Conservation (phyloP, 2,888 invertebrate genomes). For the Pachymerium ferrugineum region DNA sequence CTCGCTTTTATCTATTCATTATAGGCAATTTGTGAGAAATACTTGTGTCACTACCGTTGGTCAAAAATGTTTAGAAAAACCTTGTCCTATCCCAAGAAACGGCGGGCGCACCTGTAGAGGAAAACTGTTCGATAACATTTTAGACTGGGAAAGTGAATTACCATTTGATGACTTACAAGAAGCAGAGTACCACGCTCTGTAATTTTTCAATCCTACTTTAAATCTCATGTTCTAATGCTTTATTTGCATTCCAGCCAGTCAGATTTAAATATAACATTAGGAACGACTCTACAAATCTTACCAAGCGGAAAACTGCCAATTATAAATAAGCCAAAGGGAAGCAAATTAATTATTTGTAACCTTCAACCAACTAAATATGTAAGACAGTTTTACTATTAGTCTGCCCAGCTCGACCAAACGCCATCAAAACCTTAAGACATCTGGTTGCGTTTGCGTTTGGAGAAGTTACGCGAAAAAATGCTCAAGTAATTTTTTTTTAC, state of each 20-base stretch:
- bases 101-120: conserved; percentile 75
- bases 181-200: conserved; percentile 83
- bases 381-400: conserved; percentile 45
- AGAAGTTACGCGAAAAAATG: too few species aligned
- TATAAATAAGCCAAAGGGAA: conserved; percentile 74
- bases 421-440: neutral
- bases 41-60: conserved; percentile 76
- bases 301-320: conserved; percentile 93
- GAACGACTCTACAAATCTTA: conserved; percentile 95
- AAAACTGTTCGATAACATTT: conserved; percentile 75
- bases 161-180: conserved; percentile 78
- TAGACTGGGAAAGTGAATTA: conserved; percentile 95
- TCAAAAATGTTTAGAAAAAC: conserved; percentile 60
- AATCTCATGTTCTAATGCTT: neutral
- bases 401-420: neutral
- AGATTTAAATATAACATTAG: conserved; percentile 87
- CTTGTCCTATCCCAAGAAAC: conserved; percentile 60
- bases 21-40: conserved; percentile 71
- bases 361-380: conserved; percentile 97
- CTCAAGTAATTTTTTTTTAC: conserved; percentile 42
- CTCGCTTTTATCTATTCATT: conserved; percentile 23
- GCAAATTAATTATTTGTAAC: conserved; percentile 88
- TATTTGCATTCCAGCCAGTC: conserved; percentile 61
- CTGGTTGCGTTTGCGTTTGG: too few species aligned
- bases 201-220: conserved; percentile 37